Base-by-base conservation (phyloP, 2,888 invertebrate genomes). In the Catonia carolina region DNA sequence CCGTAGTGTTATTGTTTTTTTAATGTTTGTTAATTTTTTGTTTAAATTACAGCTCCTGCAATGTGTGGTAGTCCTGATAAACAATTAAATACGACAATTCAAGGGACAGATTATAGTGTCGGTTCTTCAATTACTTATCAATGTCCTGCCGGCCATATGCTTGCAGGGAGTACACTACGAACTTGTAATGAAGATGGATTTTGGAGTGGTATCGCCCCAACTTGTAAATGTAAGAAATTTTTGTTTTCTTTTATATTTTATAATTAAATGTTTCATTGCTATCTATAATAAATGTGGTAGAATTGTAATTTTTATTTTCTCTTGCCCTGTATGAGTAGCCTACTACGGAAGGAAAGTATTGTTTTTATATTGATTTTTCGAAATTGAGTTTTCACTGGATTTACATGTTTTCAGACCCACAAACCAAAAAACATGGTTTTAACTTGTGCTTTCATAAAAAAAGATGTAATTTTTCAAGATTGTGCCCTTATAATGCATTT, bases 1-100 rank as follows among this genome's bases (percentile, higher is more conserved):
- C n/a, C n/a, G n/a, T n/a, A n/a, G n/a, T n/a, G n/a, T n/a, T n/a
- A n/a, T n/a, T n/a, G n/a, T n/a, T n/a, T n/a, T n/a, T n/a, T n/a
- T n/a, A n/a, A n/a, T n/a, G n/a, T n/a, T n/a, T n/a, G n/a, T n/a
- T n/a, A 12, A 33, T 37, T 27, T 53, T 55, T 45, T 49, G 10
- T 37, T 53, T n/a, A 22, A 39, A 17, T 56, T 53, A 23, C 20
- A 60, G 91, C 83, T 62, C 91, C 92, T 0, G 80, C 87, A 2
- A 80, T 84, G 0, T 94, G 94, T 68, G 93, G 94, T 12, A 91
- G 89, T 68, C 93, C 94, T 0, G 91, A 93, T 67, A 86, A 88
- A 65, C 75, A 82, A 45, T 78, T 86, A 63, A 92, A 93, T 70
- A 91, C 91, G 1, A 91, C 91, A 0, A 82, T 92, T 52, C 73